Percentiles rank a stretch among this genome's conserved stretches.
phyloP scores from a whole-genome alignment of 1,140 invertebrate species.

The Bradysia coprophila region DNA sequence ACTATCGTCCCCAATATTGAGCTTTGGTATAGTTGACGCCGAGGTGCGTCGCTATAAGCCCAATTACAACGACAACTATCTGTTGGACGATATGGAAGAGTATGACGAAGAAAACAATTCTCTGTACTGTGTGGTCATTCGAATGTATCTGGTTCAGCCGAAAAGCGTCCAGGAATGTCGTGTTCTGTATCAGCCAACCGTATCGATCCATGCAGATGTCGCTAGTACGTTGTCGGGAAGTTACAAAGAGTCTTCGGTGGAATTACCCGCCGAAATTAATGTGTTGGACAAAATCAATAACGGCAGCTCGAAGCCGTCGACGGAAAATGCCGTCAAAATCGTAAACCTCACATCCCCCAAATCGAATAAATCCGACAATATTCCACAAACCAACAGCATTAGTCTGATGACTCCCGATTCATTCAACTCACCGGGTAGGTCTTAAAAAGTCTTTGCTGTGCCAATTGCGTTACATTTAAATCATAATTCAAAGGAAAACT shows the following conservation, averaged over 20 bases:
- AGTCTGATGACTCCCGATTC: constrained; percentile 79
- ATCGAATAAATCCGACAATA: constrained; percentile 8
- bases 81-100: constrained; percentile 22
- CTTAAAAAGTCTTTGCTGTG: constrained; percentile 8
- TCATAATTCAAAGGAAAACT: constrained; percentile 4
- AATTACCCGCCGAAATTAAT: constrained; percentile 6
- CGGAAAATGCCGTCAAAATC: constrained; percentile 6
- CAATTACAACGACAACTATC: constrained; percentile 22
- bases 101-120: constrained; percentile 23
- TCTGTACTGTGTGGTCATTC: constrained; percentile 33
- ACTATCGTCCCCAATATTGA: constrained; percentile 63
- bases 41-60: constrained; percentile 26
- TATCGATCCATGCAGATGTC: constrained; percentile 11
- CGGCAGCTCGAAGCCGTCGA: too few species aligned
- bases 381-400: constrained; percentile 12
- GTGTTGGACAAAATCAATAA: too few species aligned
- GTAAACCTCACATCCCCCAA: constrained; percentile 2
- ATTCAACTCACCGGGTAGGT: constrained; percentile 47
- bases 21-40: constrained; percentile 73
- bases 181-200: constrained; percentile 49
- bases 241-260: too few species aligned
- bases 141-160: constrained; percentile 71
- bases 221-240: constrained; percentile 10
- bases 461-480: too few species aligned
- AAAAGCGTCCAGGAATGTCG: constrained; percentile 74